Percentiles rank a stretch among this genome's conserved stretches.
Evolutionary conservation across 2,888 invertebrate genomes (phyloP).

Genomic region (Cheilosia vulpina): DNA sequence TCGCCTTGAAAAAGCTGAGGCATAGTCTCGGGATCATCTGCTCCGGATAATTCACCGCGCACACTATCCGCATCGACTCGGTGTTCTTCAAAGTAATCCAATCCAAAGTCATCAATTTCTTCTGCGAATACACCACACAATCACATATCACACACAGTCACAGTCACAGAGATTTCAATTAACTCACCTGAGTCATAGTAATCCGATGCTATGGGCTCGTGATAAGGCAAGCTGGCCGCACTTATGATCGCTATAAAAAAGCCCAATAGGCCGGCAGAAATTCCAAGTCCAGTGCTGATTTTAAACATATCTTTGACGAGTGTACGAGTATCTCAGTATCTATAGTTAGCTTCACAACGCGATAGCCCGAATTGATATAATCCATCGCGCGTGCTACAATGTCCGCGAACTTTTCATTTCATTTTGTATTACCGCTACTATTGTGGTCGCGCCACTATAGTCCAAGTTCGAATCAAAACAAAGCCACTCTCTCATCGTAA

Average conservation of each 20-base stretch:
- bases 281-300: constrained; percentile 40
- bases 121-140: constrained; percentile 24
- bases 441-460: constrained; percentile 39
- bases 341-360: constrained; percentile 41
- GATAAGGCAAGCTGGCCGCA: constrained; percentile 43
- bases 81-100: constrained; percentile 29
- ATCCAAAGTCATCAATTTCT: constrained; percentile 26
- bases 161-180: neutral
- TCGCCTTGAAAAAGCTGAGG: constrained; percentile 89
- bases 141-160: too few species aligned
- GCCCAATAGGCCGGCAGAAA: constrained; percentile 44
- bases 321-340: constrained; percentile 43
- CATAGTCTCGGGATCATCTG: constrained; percentile 87
- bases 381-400: constrained; percentile 57
- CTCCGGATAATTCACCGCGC: constrained; percentile 72
- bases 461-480: constrained; percentile 50
- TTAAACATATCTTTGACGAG: constrained; percentile 56
- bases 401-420: constrained; percentile 59
- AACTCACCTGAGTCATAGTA: constrained; percentile 56
- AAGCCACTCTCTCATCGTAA: constrained; percentile 43
- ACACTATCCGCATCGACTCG: constrained; percentile 40
- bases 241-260: constrained; percentile 39
- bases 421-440: constrained; percentile 44
- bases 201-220: constrained; percentile 35
- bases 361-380: constrained; percentile 34